Base-by-base conservation (phyloP, 2,797 vertebrate species). In the Nyctibius grandis region DNA sequence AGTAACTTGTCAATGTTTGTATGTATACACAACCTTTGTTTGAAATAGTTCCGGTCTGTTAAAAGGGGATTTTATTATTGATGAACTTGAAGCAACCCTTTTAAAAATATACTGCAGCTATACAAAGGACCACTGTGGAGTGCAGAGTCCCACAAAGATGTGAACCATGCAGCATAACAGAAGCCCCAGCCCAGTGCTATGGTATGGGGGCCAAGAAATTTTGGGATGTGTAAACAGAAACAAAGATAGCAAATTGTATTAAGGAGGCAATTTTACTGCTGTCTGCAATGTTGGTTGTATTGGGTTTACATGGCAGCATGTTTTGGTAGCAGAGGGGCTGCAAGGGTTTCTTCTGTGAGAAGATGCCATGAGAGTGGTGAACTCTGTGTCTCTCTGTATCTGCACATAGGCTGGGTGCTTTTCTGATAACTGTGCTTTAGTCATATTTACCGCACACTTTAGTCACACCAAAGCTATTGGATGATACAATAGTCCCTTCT, bases 241-340 rank as follows among this genome's bases (percentile, higher is more conserved):
- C 8, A 22, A 23, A 48, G 56, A 16, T 12, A 53, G 11, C 3
- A 57, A 45, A 47, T 0, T 20, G 29, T 56, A 86, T 3, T 10
- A 75, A 2, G 18, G 12, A 85, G 34, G 29, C 5, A 77, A 53
- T 8, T 72, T 44, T 26, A 15, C 12, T 1, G 2, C 12, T 0
- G 0, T 20, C 25, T 85, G 33, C 5, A 33, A 1, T 12, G 3
- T 5, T 50, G 12, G 9, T 42, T 77, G 9, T 22, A 7, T 56
- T 33, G 6, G 16, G 19, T 48, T 90, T 51, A 11, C 0, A 0
- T 21, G 7, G 15, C 15, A 36, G n/a, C n/a, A 70, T 38, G 25
- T 51, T 90, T 74, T 38, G 11, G 28, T n/a, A 23, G 5, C 9
- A 9, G 6, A 9, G 3, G 23, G 12, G 14, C 4, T 82, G 15